Conservation (phyloP, 2,797 vertebrate genomes). For the Galago senegalensis region DNA sequence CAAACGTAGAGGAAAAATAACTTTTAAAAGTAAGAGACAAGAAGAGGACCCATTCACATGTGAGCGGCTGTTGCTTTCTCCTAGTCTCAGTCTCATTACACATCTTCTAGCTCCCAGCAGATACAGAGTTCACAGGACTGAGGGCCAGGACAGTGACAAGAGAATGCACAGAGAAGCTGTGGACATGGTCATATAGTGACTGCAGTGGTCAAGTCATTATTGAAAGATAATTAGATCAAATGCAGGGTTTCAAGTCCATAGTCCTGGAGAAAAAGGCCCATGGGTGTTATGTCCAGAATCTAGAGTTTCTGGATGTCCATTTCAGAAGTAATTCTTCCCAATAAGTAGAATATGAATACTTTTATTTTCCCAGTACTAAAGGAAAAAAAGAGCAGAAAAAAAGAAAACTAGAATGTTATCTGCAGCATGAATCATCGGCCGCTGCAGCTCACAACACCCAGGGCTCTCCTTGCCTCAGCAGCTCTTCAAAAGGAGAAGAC, state of each 20-base stretch:
- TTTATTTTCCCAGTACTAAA: constrained; percentile 77
- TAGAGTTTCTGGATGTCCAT: background rate
- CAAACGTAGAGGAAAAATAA: background rate
- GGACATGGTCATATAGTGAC: background rate
- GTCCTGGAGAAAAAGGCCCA: background rate
- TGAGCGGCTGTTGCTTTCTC: background rate
- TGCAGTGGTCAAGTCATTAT: background rate
- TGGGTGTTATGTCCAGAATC: background rate
- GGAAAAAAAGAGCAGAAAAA: constrained; percentile 69
- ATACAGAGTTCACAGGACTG: background rate
- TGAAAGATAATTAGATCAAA: background rate
- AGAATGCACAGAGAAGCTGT: background rate
- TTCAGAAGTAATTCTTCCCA: constrained; percentile 66
- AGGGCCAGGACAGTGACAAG: background rate
- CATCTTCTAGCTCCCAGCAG: constrained; percentile 14
- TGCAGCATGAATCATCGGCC: constrained; percentile 90
- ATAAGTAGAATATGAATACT: constrained; percentile 76
- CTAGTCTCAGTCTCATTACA: background rate
- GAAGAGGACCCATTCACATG: background rate
- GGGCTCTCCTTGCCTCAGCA: constrained; percentile 78
- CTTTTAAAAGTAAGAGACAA: constrained; percentile 10
- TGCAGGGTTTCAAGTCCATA: constrained; percentile 1
- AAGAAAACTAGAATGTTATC: constrained; percentile 80
- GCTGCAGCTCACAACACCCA: constrained; percentile 85
- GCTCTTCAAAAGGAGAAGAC: constrained; percentile 62